A percentile compares a stretch with the other conserved stretches of the same genome.
phyloP scores from a whole-genome alignment of 2,113 vertebrate species.

The Cynoglossus semilaevis region DNA sequence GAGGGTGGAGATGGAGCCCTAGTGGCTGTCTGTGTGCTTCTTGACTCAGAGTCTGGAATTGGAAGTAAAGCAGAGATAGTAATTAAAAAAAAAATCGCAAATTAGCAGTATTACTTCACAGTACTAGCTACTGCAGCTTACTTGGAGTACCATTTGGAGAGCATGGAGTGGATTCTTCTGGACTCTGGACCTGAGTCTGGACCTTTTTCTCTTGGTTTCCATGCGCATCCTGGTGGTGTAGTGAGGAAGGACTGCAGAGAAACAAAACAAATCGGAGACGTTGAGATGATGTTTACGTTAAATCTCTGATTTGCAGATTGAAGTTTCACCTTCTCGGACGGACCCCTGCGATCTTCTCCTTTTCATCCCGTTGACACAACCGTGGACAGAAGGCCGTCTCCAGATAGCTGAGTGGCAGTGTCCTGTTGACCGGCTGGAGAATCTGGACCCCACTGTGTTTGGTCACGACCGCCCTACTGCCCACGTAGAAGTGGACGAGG shows the following conservation, averaged over 20 bases:
- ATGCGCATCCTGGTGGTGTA: conserved; percentile 77
- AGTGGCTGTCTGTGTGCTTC: conserved; percentile 54
- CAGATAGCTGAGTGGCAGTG: conserved; percentile 85
- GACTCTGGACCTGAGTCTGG: conserved; percentile 71
- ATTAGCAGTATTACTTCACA: too few relatives aligned
- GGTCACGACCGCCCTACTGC: conserved; percentile 80
- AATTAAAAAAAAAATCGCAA: background rate
- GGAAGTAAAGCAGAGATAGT: background rate
- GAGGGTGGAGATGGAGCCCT: conserved; percentile 63
- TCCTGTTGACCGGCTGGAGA: conserved; percentile 88
- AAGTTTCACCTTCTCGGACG: conserved; percentile 77
- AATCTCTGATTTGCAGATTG: too few relatives aligned
- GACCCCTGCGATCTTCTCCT: conserved; percentile 58
- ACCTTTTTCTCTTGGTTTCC: conserved; percentile 78
- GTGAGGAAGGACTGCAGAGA: conserved; percentile 72
- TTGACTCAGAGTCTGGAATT: conserved; percentile 76
- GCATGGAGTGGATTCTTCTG: conserved; percentile 71
- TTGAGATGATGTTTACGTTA: background rate
- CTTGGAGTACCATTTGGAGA: conserved; percentile 75
- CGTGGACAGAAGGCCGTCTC: conserved; percentile 83
- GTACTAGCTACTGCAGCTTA: conserved; percentile 55
- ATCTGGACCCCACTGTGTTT: conserved; percentile 83
- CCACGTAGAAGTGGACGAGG: conserved; percentile 86
- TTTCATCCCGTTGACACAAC: conserved; percentile 62
- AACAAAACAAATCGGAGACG: background rate